Base-by-base conservation (phyloP, 1,140 invertebrate species). In the Macrobrachium nipponense region DNA sequence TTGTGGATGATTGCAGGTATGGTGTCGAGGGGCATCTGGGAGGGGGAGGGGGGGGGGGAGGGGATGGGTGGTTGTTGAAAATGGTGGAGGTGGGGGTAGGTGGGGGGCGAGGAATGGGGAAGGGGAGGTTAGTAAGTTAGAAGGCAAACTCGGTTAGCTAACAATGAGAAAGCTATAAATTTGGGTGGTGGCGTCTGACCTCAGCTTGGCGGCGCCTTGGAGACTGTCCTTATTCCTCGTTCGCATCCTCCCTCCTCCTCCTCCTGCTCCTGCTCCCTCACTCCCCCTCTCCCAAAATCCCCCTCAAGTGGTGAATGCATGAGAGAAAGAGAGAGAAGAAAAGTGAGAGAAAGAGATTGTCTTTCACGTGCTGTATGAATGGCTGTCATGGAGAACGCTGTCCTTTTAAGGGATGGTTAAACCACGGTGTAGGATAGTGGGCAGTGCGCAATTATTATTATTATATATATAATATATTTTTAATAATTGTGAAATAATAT, bases 171-270 rank as follows among this genome's bases (percentile, higher is more conserved):
- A 80, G 5, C 62, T 62, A 62, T 80, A 80, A 80, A 80, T 80
- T 66, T 80, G 78, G 78, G 78, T 80, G 78, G 78, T 66, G 78
- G 61, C 78, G 78, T 66, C 78, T 80, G 78, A 80, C 78, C 78
- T 44, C 78, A 80, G 78, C 58, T 66, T 80, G 78, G 60, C 20
- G 78, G 78, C 78, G 78, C 78, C 78, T 23, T 36, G 60, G 78
- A 62, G 78, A 80, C 60, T 64, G 36, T 44, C 78, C 78, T 43
- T 62, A 27, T 66, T 18, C 60, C 36, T 43, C n/a, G 15, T n/a
- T 36, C 36, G 5, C 11, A 15, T 43, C 61, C 27, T 51, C 78
- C 78, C 20, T 62, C 77, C 23, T 61, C 10, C 17, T 23, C 20
- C 44, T 51, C 44, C 58, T 61, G 3, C 17, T 23, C 20, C 44